These are phyloP conservation scores for Drosophila mimica DNA, from an alignment of 2,888 invertebrate genomes.

Conservation along the genomic window DNA sequence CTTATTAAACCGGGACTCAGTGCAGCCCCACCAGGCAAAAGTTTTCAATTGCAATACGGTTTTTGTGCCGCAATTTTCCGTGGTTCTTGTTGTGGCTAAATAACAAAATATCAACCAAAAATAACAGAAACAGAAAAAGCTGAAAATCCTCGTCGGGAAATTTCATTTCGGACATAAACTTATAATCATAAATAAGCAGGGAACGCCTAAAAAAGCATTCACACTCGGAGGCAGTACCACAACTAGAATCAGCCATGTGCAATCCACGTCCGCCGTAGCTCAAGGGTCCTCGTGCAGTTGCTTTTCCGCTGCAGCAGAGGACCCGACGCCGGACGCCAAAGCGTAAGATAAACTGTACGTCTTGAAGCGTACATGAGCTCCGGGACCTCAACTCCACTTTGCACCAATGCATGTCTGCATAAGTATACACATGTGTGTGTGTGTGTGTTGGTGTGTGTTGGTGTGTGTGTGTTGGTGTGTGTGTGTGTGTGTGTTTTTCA, in stretches of 20 bases:
- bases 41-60: slow-evolving; percentile 6
- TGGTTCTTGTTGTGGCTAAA: slow-evolving; percentile 14
- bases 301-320: slow-evolving; percentile 51
- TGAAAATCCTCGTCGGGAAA: slow-evolving; percentile 52
- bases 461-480: slow-evolving; percentile 10
- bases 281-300: slow-evolving; percentile 18
- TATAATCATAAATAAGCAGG: slow-evolving; percentile 76
- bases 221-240: slow-evolving; percentile 26
- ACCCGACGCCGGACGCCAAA: slow-evolving; percentile 46
- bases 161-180: slow-evolving; percentile 75
- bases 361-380: slow-evolving; percentile 63
- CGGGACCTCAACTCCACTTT: slow-evolving; percentile 60
- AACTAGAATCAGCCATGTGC: slow-evolving; percentile 25
- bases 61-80: slow-evolving; percentile 16
- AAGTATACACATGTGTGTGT: slow-evolving; percentile 6
- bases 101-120: slow-evolving; percentile 28
- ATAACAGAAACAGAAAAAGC: not conserved
- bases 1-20: slow-evolving; percentile 3
- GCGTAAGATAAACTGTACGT: slow-evolving; percentile 72
- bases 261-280: slow-evolving; percentile 17
- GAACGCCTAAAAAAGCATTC: slow-evolving; percentile 60
- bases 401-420: slow-evolving; percentile 63
- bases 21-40: not conserved
- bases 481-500: slow-evolving; percentile 21
- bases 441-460: not conserved